Evolutionary conservation across 2,888 invertebrate species (phyloP), one percentile per base, ranked within the genome.

Genomic region (Netelia melanura): DNA sequence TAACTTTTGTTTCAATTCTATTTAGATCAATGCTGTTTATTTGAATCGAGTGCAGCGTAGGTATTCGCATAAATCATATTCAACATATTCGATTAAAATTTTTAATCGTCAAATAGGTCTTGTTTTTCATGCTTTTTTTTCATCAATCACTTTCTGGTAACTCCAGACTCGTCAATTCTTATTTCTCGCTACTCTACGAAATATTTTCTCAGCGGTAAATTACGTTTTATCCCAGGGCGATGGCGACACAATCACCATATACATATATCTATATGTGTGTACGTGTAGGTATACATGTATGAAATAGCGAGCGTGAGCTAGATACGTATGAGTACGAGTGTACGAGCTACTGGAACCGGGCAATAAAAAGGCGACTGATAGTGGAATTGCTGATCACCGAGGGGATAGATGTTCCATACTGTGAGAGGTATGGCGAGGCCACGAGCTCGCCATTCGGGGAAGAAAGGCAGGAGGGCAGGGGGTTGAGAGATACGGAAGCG

Each of bases 301-400:
- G 30, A 3, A 30, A 30, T 3, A 3, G 30, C 30, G 30, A 30
- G 30, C 30, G 30, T 30, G 30, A 3, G 30, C 30, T 56, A 17
- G 21, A 14, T 5, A 21, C 8, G 58, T n/a, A 54, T 54, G 54
- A 6, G n/a, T 54, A 54, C 17, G 56, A 30, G 21, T 44, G 56
- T 54, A 43, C 8, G 30, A 65, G 71, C 65, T 17, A 21, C 67
- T 68, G 67, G 68, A 64, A 58, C 54, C 21, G 75, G 54, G 74
- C 78, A 74, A 83, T 79, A 83, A 83, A 78, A 75, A 83, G 62
- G 48, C 62, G 54, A 64, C 79, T 75, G 74, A 72, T 82, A 72
- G 77, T 76, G 64, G 83, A 83, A 83, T 83, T 75, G 79, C 62
- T 64, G 78, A 79, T 83, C 83, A 79, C 79, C 83, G 44, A 79